Percentiles rank a stretch among this genome's conserved stretches.
These are phyloP conservation scores for Equus przewalskii DNA, from an alignment of 2,113 vertebrate genomes.

Conservation along the genomic window DNA sequence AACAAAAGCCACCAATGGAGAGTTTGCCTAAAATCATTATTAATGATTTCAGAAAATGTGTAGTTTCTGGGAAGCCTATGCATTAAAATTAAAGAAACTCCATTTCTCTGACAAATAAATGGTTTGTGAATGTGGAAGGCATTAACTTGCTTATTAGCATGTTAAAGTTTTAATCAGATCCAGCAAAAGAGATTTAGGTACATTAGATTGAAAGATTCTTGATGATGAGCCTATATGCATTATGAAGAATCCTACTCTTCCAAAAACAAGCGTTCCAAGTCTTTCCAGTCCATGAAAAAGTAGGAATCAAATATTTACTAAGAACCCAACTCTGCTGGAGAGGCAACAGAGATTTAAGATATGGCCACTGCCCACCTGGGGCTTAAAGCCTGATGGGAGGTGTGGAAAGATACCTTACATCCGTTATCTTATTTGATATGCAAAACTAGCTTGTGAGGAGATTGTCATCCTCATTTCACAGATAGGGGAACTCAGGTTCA, in stretches of 20 bases:
- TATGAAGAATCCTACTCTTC: neutral
- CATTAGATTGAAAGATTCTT: neutral
- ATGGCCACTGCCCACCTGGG: neutral
- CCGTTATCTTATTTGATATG: neutral
- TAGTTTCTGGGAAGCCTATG: neutral
- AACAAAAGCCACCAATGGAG: neutral
- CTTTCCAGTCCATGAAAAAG: neutral
- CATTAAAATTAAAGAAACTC: neutral
- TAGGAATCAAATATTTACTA: constrained; percentile 12
- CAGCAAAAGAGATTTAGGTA: neutral
- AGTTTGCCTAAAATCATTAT: neutral
- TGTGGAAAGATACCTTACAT: neutral
- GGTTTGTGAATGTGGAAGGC: neutral
- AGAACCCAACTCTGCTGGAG: neutral
- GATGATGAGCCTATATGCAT: neutral
- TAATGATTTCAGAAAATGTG: neutral
- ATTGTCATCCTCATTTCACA: neutral
- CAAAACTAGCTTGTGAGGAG: neutral
- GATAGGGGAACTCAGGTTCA: neutral
- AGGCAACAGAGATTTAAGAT: neutral
- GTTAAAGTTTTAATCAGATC: constrained; percentile 8
- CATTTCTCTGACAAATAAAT: neutral
- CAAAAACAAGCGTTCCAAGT: neutral
- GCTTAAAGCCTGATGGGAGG: neutral
- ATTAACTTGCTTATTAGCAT: neutral